A percentile compares a stretch with the other conserved stretches of the same genome.
These are phyloP conservation scores for Hyperoplus lanceolatus DNA, from an alignment of 2,797 vertebrate genomes.

Conservation along the genomic window DNA sequence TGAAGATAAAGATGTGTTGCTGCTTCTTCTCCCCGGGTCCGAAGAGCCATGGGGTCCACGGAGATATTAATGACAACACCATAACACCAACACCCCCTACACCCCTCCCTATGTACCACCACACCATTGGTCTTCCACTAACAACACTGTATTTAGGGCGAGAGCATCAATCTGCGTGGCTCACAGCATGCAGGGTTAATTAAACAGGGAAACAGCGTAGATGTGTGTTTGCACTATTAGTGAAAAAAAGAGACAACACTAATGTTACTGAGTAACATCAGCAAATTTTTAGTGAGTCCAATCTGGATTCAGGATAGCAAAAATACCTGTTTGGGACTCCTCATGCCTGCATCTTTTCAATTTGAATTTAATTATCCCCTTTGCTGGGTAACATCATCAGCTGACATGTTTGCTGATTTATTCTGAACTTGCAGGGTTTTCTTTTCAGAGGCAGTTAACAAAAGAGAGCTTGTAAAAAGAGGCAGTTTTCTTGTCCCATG, in stretches of 20 bases:
- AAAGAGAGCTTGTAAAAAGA: too few relatives aligned
- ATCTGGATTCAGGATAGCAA: background rate
- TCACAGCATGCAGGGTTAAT: background rate
- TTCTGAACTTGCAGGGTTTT: too few relatives aligned
- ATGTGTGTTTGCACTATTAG: constrained; percentile 6
- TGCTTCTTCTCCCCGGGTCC: constrained; percentile 13
- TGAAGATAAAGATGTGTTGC: constrained; percentile 61
- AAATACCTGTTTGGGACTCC: too few relatives aligned
- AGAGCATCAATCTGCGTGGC: constrained; percentile 42
- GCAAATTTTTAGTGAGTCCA: background rate
- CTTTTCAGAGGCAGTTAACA: too few relatives aligned
- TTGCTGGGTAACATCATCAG: too few relatives aligned
- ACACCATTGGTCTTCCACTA: constrained; percentile 52
- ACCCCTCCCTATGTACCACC: background rate
- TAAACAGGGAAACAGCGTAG: background rate
- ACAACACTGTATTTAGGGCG: constrained; percentile 41
- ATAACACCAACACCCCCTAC: background rate
- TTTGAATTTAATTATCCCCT: background rate
- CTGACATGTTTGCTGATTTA: too few relatives aligned
- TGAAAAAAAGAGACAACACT: background rate
- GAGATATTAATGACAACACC: constrained; percentile 60
- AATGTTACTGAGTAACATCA: background rate
- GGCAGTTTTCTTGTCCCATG: too few relatives aligned
- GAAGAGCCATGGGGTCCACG: background rate
- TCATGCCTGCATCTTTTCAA: background rate